Conservation (phyloP, 2,113 vertebrate species). For the Dasypus novemcinctus region DNA sequence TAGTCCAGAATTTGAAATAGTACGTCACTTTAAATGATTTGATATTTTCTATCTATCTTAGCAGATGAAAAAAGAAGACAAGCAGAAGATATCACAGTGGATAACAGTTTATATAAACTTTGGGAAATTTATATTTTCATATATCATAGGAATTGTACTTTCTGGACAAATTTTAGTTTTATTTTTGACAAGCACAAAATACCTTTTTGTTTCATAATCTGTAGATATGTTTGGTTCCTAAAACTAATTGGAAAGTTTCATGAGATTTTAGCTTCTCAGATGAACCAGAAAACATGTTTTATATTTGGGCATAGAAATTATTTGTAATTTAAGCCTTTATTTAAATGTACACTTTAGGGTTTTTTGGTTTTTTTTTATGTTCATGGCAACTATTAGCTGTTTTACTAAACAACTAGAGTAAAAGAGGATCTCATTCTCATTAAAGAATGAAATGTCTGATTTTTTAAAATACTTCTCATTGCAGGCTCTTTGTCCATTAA, state of each 20-base stretch:
- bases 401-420: neutral
- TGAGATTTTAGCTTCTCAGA: constrained; percentile 32
- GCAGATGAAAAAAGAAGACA: neutral
- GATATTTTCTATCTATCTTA: neutral
- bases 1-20: constrained; percentile 26
- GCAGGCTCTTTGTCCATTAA: constrained; percentile 94
- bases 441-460: neutral
- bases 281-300: constrained; percentile 18
- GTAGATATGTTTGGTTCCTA: neutral
- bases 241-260: constrained; percentile 15
- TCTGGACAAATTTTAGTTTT: constrained; percentile 7
- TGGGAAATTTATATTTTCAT: neutral
- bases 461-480: constrained; percentile 35
- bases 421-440: neutral
- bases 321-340: neutral
- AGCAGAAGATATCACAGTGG: neutral
- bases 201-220: neutral
- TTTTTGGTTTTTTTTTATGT: constrained; percentile 41
- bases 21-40: neutral
- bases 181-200: neutral
- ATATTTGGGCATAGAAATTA: neutral
- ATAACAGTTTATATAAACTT: neutral
- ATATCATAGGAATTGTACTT: constrained; percentile 17
- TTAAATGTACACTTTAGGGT: constrained; percentile 17
- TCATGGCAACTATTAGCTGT: neutral